Evolutionary conservation across 2,113 vertebrate genomes (phyloP), one percentile per base, ranked within the genome.

Genomic region (Ascaphus truei): DNA sequence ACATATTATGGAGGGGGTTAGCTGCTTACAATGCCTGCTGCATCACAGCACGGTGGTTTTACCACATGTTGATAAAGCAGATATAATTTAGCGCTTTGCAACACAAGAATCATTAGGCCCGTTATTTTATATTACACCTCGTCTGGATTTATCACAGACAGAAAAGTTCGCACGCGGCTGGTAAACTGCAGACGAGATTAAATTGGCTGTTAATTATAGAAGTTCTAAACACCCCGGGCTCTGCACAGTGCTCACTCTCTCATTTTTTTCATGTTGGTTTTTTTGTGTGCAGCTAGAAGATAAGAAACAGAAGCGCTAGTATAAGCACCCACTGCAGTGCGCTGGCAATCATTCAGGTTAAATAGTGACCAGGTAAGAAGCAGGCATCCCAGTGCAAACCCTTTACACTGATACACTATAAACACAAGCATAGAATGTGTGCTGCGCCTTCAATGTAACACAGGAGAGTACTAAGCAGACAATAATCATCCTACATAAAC

Each of bases 151-250:
- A 60, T 69, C 67, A 30, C 67, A 60, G 31, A 51, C 56, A 61
- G 33, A 33, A 68, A 51, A 57, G 37, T 68, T 58, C 33, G 37
- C 16, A 20, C 22, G 27, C 39, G 52, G 52, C 65, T 68, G 65
- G 65, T 67, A 48, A 68, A 68, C 39, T 68, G 53, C 65, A 5
- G 53, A 26, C 39, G 18, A 47, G 52, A 68, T 57, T 67, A 67
- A 67, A 68, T 48, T 68, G 64, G 37, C 52, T 68, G 64, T 68
- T 68, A 57, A 68, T 68, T 68, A 68, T 68, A 68, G 64, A 48
- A 58, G 16, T 68, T 68, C 39, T 34, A 58, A 68, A 47, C 64
- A 68, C 52, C 64, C 64, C 39, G 20, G 64, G 52, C 64, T 57
- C 52, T 31, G 36, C 64, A 16, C 16, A 13, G 25, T 15, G 12